Conservation (phyloP, 2,113 vertebrate genomes). For the Ploceus nigricollis region DNA sequence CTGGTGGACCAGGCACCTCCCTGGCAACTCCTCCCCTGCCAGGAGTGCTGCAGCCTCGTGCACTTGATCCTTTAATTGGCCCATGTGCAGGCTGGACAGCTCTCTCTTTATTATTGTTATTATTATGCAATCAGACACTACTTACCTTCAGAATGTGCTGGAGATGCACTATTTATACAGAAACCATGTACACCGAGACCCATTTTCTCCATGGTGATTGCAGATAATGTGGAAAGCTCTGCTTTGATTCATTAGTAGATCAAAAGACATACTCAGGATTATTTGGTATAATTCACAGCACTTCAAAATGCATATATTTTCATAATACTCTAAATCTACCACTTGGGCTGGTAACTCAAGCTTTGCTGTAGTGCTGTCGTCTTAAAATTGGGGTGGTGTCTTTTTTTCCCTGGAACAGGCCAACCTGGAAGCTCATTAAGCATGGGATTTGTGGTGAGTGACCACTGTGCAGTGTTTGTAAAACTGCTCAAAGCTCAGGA, state of each 20-base stretch:
- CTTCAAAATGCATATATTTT: slow-evolving; percentile 69
- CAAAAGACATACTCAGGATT: slow-evolving; percentile 60
- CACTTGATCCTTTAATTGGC: neutral
- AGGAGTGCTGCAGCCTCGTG: neutral
- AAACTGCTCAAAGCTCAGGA: neutral
- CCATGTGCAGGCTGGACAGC: neutral
- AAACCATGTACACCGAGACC: neutral
- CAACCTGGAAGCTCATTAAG: neutral
- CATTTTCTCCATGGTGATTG: slow-evolving; percentile 55
- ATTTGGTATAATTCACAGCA: slow-evolving; percentile 67
- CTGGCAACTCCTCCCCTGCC: neutral
- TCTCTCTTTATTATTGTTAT: slow-evolving; percentile 11
- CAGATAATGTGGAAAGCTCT: slow-evolving; percentile 34
- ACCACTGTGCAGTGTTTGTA: neutral
- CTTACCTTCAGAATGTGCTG: slow-evolving; percentile 36
- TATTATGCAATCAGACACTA: slow-evolving; percentile 51
- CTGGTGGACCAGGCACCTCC: fast-evolving
- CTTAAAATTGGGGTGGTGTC: neutral
- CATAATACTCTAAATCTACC: slow-evolving; percentile 60
- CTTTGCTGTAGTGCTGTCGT: slow-evolving; percentile 21
- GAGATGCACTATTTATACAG: slow-evolving; percentile 8
- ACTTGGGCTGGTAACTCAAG: slow-evolving; percentile 41
- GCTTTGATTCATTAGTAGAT: slow-evolving; percentile 68
- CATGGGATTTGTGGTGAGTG: neutral
- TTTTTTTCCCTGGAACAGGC: neutral